Percentiles rank a stretch among this genome's conserved stretches.
Conservation (phyloP, 2,888 invertebrate species). For the Xestoiulus laeticollis region DNA sequence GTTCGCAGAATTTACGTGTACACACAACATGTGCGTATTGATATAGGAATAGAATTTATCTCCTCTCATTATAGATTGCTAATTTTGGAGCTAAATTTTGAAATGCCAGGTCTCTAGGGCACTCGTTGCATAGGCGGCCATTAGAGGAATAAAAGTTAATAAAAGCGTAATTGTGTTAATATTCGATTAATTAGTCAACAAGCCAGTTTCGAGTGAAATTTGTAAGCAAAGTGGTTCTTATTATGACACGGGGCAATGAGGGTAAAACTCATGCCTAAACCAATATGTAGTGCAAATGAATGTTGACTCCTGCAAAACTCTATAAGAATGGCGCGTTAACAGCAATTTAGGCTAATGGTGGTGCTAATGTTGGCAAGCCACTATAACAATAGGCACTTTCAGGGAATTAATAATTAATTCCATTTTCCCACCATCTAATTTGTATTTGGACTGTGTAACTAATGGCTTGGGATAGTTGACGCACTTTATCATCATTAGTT, state of each 20-base stretch:
- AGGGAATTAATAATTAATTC: slow-evolving; percentile 18
- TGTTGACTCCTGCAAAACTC: slow-evolving; percentile 3
- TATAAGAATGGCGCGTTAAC: not conserved
- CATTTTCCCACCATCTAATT: slow-evolving; percentile 26
- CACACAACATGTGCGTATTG: not conserved
- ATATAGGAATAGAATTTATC: not conserved
- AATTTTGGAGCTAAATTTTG: not conserved
- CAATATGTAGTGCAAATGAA: slow-evolving; percentile 2
- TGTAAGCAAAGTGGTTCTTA: not conserved
- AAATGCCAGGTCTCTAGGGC: not conserved
- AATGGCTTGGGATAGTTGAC: not conserved
- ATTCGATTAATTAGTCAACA: slow-evolving; percentile 19
- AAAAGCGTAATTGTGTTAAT: slow-evolving; percentile 26
- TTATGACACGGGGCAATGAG: not conserved
- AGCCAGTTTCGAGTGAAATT: not conserved
- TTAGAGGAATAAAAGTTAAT: not conserved
- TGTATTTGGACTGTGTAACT: slow-evolving; percentile 17
- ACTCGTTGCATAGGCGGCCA: not conserved
- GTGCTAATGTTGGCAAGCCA: slow-evolving; percentile 18
- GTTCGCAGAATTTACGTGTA: not conserved
- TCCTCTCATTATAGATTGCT: not conserved
- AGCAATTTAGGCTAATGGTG: slow-evolving; percentile 26
- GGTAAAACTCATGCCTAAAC: not conserved
- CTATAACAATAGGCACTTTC: slow-evolving; percentile 4
- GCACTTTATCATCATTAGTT: not conserved